Evolutionary conservation across 2,113 vertebrate genomes (phyloP), one percentile per base, ranked within the genome.

Genomic region (Euleptes europaea): DNA sequence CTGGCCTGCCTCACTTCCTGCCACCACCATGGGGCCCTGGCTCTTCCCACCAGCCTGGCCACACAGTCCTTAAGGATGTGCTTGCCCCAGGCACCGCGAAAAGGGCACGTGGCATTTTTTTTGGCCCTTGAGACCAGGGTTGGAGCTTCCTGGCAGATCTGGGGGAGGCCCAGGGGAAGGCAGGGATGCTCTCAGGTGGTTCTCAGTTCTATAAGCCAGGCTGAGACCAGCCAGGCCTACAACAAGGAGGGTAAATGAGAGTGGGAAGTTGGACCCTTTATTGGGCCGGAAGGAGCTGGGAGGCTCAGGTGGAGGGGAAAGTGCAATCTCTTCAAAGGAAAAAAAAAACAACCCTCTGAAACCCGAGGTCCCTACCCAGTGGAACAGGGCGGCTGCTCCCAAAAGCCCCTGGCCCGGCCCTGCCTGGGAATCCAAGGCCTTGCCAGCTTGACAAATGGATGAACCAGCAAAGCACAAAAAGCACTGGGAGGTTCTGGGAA

Each of bases 271-370:
- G 28, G 49, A 17, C 79, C 33, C 60, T 44, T 60, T 35, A 6
- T 11, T 35, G 71, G 71, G 13, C 79, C 33, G 40, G 70, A 63
- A 86, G 83, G 31, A 28, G 51, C 73, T 23, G 6, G 57, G 69
- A 88, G 38, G 74, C 12, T 63, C 47, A 76, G 60, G 66, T 44
- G 38, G 69, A 70, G 78, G 63, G 84, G 78, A 63, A 89, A 81
- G 82, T 88, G 89, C 92, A 93, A 93, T 84, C 90, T 93, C 89
- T 91, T 91, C 86, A 89, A 92, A 92, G 90, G 4, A 54, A 17
- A 17, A 54, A 17, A 90, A 90, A 92, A 70, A 86, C 91, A 54
- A 17, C 91, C 94, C 89, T 92, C 88, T 89, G 89, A 90, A 93
- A 77, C 88, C 92, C 91, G 88, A 84, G 88, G 87, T 73, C 84